Evolutionary conservation across 2,888 invertebrate species (phyloP), one percentile per base, ranked within the genome.

Genomic region (Ophion slaviceki): DNA sequence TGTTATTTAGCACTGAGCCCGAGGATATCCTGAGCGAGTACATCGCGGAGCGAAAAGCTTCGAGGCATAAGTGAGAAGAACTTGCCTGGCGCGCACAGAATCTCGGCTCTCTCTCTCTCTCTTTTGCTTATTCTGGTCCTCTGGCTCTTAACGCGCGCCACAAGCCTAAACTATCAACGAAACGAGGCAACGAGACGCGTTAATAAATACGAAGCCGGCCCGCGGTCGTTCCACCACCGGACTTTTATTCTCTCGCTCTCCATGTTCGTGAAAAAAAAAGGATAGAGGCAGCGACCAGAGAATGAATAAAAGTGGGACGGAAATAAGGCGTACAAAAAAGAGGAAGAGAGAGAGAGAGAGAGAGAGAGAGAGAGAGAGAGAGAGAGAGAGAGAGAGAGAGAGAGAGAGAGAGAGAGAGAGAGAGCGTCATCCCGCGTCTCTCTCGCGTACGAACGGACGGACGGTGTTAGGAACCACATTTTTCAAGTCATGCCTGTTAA

Each of bases 401-500:
- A 59, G 80, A 83, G 72, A 79, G 66, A 61, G 40, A 72, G 71
- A 67, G 62, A 74, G 67, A 70, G 80, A 62, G 61, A 72, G 81
- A 75, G 78, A 59, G 80, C 59, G 76, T 74, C 82, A 77, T 86
- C 82, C 80, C 78, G 64, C 80, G 47, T 80, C 66, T 80, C 72
- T 79, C 76, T 71, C 57, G 66, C 86, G 88, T 88, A 89, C 88
- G 88, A 86, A 88, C 88, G 89, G 87, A 89, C 86, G 90, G 88
- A 90, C 89, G 91, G 92, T 92, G 92, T 93, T 93, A 91, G 92
- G 91, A 92, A 92, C 91, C 92, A 90, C 92, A 93, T 93, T 93
- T 93, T 92, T 93, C 92, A 92, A 93, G 92, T 93, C 92, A 93
- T 91, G 92, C 91, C 91, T 91, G 92, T 92, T 93, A 92, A 93